Conservation (phyloP, 2,113 vertebrate species). For the Daboia siamensis region DNA sequence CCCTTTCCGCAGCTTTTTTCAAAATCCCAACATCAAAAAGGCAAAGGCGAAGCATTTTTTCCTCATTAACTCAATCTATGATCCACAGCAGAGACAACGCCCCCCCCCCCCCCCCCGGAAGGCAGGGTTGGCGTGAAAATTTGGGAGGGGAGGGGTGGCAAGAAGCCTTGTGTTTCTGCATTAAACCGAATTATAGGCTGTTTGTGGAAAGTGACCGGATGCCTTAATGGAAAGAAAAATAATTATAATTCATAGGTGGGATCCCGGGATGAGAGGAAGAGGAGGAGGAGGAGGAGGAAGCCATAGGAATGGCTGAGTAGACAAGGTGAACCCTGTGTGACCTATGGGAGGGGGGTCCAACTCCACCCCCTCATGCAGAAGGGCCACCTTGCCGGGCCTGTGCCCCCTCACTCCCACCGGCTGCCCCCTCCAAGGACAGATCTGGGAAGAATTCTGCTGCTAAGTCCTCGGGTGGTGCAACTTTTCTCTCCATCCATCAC, state of each 20-base stretch:
- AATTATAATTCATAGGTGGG: conserved; percentile 83
- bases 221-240: conserved; percentile 85
- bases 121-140: conserved; percentile 59
- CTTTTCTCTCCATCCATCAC: not conserved
- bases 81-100: conserved; percentile 69
- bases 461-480: accelerated
- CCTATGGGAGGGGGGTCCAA: conserved; percentile 9
- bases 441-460: not conserved
- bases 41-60: conserved; percentile 83
- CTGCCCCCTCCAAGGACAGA: not conserved
- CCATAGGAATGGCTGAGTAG: not conserved
- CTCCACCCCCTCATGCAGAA: accelerated
- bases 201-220: conserved; percentile 79
- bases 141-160: conserved; percentile 49
- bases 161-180: conserved; percentile 77
- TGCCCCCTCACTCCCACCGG: not conserved
- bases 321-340: conserved; percentile 62
- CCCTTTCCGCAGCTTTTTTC: conserved; percentile 7
- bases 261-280: conserved; percentile 72
- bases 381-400: accelerated
- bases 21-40: not conserved
- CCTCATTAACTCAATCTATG: conserved; percentile 83
- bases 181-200: conserved; percentile 86
- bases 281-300: too few relatives aligned
- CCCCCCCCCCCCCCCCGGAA: conserved; percentile 45